Percentiles rank a stretch among this genome's conserved stretches.
These are phyloP conservation scores for Enteromius afrohamiltoni DNA, from an alignment of 2,797 vertebrate genomes.

Conservation along the genomic window DNA sequence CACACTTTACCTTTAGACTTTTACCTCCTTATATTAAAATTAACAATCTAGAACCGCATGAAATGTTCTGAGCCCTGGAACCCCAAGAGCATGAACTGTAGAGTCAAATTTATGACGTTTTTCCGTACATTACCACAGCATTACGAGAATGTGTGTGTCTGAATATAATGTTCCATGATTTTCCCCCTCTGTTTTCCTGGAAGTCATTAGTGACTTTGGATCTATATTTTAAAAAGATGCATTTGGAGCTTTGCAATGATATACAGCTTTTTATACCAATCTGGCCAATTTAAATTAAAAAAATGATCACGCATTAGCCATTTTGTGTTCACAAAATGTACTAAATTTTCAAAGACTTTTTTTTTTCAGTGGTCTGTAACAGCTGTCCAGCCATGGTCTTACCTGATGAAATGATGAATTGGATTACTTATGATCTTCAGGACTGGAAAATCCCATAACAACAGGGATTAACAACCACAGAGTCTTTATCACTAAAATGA, in stretches of 20 bases:
- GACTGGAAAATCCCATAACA: conserved; percentile 71
- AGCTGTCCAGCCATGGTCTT: conserved; percentile 74
- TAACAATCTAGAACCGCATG: conserved; percentile 52
- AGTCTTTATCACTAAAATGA: conserved; percentile 44
- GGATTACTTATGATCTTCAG: conserved; percentile 54
- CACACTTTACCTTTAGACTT: conserved; percentile 25
- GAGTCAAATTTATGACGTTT: conserved; percentile 33
- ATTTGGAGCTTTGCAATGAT: conserved; percentile 18
- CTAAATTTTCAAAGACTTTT: conserved; percentile 68
- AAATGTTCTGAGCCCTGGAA: conserved; percentile 23
- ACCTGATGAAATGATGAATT: conserved; percentile 74
- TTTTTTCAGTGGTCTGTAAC: conserved; percentile 68
- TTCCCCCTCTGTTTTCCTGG: conserved; percentile 2
- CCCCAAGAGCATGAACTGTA: conserved; percentile 33
- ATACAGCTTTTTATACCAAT: not conserved
- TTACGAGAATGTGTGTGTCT: not conserved
- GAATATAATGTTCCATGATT: conserved; percentile 25
- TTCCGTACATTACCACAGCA: conserved; percentile 19
- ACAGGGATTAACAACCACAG: conserved; percentile 68
- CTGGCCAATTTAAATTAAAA: not conserved
- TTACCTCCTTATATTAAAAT: conserved; percentile 51
- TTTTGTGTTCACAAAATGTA: conserved; percentile 1
- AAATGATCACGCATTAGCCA: not conserved
- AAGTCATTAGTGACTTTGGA: conserved; percentile 10
- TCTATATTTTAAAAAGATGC: conserved; percentile 32